Percentiles rank a stretch among this genome's conserved stretches.
These are phyloP conservation scores for Sclerodermus sp. DNA, from an alignment of 2,888 invertebrate species.

Conservation along the genomic window DNA sequence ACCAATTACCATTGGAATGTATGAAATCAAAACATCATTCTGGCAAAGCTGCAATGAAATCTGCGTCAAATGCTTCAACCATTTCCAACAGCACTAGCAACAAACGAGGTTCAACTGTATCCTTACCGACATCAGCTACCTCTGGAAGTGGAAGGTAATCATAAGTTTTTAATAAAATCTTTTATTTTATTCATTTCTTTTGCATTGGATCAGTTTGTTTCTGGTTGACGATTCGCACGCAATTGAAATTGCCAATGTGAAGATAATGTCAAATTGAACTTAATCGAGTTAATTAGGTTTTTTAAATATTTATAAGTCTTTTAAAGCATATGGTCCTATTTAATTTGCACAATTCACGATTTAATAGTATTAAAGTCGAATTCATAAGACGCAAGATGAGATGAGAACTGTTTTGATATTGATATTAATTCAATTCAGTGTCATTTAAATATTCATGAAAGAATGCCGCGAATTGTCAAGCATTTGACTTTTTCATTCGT, in stretches of 20 bases:
- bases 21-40: conserved; percentile 65
- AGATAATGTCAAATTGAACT: too few species aligned
- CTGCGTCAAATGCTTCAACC: conserved; percentile 46
- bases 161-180: conserved; percentile 10
- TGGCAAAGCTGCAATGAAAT: conserved; percentile 51
- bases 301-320: too few species aligned
- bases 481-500: background rate
- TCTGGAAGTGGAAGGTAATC: conserved; percentile 52
- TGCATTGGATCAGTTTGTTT: conserved; percentile 46
- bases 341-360: too few species aligned
- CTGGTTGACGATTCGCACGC: conserved; percentile 49
- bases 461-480: background rate
- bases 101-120: conserved; percentile 52
- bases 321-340: too few species aligned
- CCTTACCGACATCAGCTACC: conserved; percentile 45
- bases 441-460: background rate
- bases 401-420: too few species aligned
- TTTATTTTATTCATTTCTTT: conserved; percentile 24
- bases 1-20: conserved; percentile 79
- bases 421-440: too few species aligned
- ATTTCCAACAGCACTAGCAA: conserved; percentile 40
- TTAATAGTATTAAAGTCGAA: too few species aligned
- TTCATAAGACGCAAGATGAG: too few species aligned
- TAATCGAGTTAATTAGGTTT: too few species aligned
- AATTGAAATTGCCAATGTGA: conserved; percentile 18